phyloP scores from a whole-genome alignment of 2,113 vertebrate species.

The Triplophysa siluroides region DNA sequence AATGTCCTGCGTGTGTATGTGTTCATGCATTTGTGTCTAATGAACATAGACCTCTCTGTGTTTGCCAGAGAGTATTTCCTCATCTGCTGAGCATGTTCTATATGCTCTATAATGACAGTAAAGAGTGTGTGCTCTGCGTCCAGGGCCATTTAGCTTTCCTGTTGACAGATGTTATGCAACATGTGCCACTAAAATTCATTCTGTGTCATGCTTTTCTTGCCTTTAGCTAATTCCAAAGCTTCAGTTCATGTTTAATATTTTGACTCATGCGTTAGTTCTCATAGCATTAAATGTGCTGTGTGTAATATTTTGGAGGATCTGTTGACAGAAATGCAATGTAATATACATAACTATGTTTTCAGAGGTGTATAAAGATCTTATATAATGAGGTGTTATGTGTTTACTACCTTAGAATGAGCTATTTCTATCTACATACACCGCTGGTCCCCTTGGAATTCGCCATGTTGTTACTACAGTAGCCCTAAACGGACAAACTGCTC shows the following conservation, averaged over 20 bases:
- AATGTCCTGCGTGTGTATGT: neutral
- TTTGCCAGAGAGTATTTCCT: neutral
- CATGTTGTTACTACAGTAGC: too few species aligned
- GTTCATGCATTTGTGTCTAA: neutral
- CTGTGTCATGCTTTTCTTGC: neutral
- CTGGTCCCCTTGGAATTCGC: too few species aligned
- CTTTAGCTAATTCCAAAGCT: neutral
- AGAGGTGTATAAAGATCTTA: too few species aligned
- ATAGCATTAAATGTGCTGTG: too few species aligned
- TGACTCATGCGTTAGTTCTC: too few species aligned
- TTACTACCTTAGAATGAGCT: too few species aligned
- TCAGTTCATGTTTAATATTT: neutral
- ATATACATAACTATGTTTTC: too few species aligned
- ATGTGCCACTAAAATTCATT: neutral
- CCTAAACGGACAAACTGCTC: too few species aligned
- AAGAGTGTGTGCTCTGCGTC: neutral
- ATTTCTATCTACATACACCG: too few species aligned
- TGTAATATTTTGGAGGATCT: too few species aligned
- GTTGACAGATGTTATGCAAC: constrained; percentile 11
- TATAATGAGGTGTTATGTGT: too few species aligned
- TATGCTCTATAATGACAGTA: neutral
- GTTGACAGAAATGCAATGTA: too few species aligned
- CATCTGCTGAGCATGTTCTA: neutral
- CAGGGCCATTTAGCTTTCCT: neutral
- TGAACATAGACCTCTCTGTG: neutral